Base-by-base conservation (phyloP, 2,113 vertebrate species). In the Hyaena hyaena region DNA sequence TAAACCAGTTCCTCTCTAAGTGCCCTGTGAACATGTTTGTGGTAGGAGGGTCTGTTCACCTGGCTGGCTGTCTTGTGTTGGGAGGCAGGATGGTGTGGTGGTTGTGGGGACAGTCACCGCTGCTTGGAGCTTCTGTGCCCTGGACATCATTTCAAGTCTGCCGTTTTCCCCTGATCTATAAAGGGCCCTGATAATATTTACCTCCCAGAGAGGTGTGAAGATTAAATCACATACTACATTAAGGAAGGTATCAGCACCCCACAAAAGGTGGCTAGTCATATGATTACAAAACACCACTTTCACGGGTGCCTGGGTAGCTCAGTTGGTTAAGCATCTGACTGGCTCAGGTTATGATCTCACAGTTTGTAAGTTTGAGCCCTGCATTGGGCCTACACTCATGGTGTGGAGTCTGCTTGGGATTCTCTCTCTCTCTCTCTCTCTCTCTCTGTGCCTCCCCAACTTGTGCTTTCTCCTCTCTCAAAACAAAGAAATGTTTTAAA, bases 31-130 rank as follows among this genome's bases (percentile, higher is more conserved):
- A 19, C 11, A 17, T 1, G 1, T 5, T 0, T 5, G 9, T 4
- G 17, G 58, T 4, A 16, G 74, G 81, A 45, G 28, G 0, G 0
- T 50, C 28, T 0, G 2, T 28, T 9, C 39, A 7, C 0, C 1
- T 28, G 5, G 39, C 82, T 28, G 16, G 50, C 43, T 61, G 68
- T 16, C 63, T 71, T 4, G 0, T 12, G 39, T 6, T 10, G n/a
- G 68, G 24, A 35, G 23, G 80, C 0, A 1, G 58, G 82, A 43
- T 9, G 21, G 48, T 8, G 0, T 4, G 31, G 31, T 24, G 35
- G 61, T 45, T 33, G 26, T 21, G 58, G 90, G 45, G 23, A 14
- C 0, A 1, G n/a, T 15, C 31, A 2, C 31, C 10, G 17, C 65
- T 79, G 19, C 65, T 39, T 35, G 83, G 48, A 55, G 68, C 55